Conservation (phyloP, 2,888 invertebrate genomes). For the Nomada hirtipes region DNA sequence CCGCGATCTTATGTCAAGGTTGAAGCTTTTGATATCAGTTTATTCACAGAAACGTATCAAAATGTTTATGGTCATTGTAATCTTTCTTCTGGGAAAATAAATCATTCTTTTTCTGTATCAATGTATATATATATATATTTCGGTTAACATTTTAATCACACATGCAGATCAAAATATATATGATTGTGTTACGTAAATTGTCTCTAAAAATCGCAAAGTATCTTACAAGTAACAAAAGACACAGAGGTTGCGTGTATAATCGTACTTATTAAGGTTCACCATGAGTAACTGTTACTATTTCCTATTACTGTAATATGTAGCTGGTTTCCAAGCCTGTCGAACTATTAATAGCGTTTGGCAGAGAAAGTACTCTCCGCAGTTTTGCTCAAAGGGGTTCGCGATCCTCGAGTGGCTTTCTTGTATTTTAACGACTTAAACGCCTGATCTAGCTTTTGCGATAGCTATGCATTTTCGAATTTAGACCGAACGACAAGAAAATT, state of each 20-base stretch:
- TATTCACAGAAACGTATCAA: neutral
- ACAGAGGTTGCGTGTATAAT: slow-evolving; percentile 19
- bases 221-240: slow-evolving; percentile 2
- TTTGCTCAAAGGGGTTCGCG: slow-evolving; percentile 48
- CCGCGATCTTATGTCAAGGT: slow-evolving; percentile 59
- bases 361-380: slow-evolving; percentile 65
- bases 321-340: slow-evolving; percentile 60
- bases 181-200: neutral
- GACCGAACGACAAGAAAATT: slow-evolving; percentile 26
- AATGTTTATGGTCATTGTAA: neutral
- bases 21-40: slow-evolving; percentile 1
- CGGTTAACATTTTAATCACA: neutral
- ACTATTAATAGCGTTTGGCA: slow-evolving; percentile 74
- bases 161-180: neutral
- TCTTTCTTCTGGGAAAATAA: neutral
- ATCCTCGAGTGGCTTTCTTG: slow-evolving; percentile 38
- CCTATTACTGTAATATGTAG: slow-evolving; percentile 72
- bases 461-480: neutral
- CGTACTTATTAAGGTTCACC: slow-evolving; percentile 39
- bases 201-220: neutral
- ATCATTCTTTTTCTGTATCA: too few relatives aligned
- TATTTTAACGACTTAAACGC: neutral
- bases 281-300: slow-evolving; percentile 54
- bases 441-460: neutral
- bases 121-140: neutral